Base-by-base conservation (phyloP, 2,797 vertebrate genomes). In the Allobates femoralis region DNA sequence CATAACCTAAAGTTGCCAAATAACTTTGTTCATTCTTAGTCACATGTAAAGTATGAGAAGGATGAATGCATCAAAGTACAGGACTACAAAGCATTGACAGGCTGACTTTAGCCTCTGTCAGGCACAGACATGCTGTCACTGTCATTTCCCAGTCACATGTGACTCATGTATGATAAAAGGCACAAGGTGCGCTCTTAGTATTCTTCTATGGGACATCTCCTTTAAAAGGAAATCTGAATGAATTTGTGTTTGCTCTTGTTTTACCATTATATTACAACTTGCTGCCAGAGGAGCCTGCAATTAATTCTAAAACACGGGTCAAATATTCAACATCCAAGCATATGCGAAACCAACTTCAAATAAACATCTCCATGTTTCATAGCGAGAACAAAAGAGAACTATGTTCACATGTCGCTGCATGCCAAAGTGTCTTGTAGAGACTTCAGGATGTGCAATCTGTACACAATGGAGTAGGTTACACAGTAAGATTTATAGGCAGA, bases 341-440 rank as follows among this genome's bases (percentile, higher is more conserved):
- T 78, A 58, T 37, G 41, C 2, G 51, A 71, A 79, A 28, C 34
- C 56, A 41, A 75, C 41, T 64, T 81, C 71, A 81, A 86, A 81
- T 81, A 76, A 75, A 81, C 78, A 86, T 74, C 46, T 37, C 21
- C 37, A 41, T 50, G 55, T 30, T 73, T 58, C 56, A 58, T 86
- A 62, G 62, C 32, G 62, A 30, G 37, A 83, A 83, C 30, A 83
- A 60, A 86, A 83, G 74, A 71, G 69, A 76, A 56, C 46, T 81
- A 86, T 81, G 56, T 77, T 67, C 58, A 82, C 85, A 69, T 78
- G 85, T 69, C 73, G 28, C 85, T 87, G 85, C 80, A 78, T 82
- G 85, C 64, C 74, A 82, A n/a, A 75, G 78, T 51, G 79, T 62
- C 30, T 76, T 79, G 14, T 56, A 37, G 74, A 84, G 74, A 78